Conservation (phyloP, 2,888 invertebrate genomes). For the Sesia apiformis region DNA sequence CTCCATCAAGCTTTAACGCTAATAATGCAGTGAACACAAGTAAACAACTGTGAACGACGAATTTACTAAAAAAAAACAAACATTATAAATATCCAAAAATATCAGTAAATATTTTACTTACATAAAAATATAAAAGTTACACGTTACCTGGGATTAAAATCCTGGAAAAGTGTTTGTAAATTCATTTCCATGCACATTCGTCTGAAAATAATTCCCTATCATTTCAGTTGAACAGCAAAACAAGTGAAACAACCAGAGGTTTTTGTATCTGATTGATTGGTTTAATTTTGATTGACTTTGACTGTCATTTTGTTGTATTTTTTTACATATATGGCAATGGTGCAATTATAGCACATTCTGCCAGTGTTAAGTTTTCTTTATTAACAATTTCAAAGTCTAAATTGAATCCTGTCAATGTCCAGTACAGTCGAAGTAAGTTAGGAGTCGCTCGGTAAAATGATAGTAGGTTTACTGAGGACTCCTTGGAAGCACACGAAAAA, state of each 20-base stretch:
- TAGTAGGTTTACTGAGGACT: no score
- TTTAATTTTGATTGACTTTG: slow-evolving; percentile 4
- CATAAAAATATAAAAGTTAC: not conserved
- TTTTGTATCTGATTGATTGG: slow-evolving; percentile 8
- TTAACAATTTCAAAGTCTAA: no score
- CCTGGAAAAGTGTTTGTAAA: slow-evolving; percentile 90
- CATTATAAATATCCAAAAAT: slow-evolving; percentile 3
- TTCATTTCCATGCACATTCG: slow-evolving; percentile 81
- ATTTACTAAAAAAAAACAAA: slow-evolving; percentile 85
- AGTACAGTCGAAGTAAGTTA: no score
- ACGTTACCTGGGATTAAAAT: slow-evolving; percentile 91
- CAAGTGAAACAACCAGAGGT: not conserved
- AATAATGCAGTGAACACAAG: slow-evolving; percentile 93
- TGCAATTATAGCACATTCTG: no score
- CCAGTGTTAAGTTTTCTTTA: no score
- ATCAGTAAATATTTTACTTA: not conserved
- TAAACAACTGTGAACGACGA: slow-evolving; percentile 95
- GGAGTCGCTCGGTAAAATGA: no score
- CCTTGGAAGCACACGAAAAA: no score
- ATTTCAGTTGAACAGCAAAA: slow-evolving; percentile 23
- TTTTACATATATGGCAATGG: no score
- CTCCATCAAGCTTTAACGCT: slow-evolving; percentile 91
- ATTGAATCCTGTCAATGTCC: no score
- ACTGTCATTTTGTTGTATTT: no score
- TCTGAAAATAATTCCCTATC: slow-evolving; percentile 25